Base-by-base conservation (phyloP, 2,797 vertebrate species). In the Peromyscus eremicus region DNA sequence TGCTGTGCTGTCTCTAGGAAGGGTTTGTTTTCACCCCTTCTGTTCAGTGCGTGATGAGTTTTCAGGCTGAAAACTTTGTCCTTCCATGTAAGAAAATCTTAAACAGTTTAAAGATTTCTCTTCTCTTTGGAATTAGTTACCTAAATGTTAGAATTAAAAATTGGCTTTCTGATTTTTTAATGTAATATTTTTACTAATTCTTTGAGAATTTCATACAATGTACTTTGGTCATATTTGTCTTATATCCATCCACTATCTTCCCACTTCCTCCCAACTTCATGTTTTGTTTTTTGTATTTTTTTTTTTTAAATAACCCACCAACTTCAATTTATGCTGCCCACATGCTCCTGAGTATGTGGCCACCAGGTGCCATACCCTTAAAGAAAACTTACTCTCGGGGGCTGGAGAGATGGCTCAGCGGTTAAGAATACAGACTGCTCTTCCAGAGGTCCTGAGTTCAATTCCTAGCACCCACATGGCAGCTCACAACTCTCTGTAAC, bases 71-170 rank as follows among this genome's bases (percentile, higher is more conserved):
- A 94, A 80, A 88, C 27, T 90, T 76, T 87, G 82, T 89, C 23
- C 43, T 88, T 92, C 71, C 29, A n/a, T 79, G 75, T 64, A 77
- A 81, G 62, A 32, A 95, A 94, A 84, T 89, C 19, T 94, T 89
- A 88, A 83, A 34, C 70, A 34, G 76, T 92, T 77, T 73, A 95
- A 94, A 70, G 9, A 83, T 68, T 92, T 66, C 17, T 89, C 8
- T 91, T 92, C 8, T 86, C 32, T 94, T 89, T 94, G 52, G 83
- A 89, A 93, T 94, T 95, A 92, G 5, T 96, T 92, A 90, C 4
- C 46, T 43, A 94, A 57, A 88, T 95, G 1, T 81, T 60, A 96
- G 73, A 81, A 4, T 23, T 92, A n/a, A 55, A 92, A n/a, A 82
- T 66, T 94, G 80, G 32, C 87, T 89, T 52, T 95, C 81, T 86